phyloP scores from a whole-genome alignment of 2,113 vertebrate genomes.

The Orthonyx spaldingii region DNA sequence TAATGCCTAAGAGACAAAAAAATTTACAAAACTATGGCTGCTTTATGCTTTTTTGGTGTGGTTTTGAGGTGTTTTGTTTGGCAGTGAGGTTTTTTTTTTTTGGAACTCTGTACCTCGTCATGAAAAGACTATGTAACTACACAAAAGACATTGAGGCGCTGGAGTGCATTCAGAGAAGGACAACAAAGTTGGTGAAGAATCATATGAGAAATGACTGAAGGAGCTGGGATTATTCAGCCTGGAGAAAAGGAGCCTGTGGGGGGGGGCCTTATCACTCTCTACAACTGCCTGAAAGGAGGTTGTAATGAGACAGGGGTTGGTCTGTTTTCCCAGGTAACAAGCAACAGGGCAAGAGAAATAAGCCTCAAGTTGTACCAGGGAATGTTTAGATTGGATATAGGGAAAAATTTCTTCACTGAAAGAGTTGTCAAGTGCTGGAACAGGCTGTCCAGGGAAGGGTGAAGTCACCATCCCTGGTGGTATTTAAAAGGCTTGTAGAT shows the following conservation, averaged over 20 bases:
- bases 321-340: neutral
- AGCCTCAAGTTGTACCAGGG: neutral
- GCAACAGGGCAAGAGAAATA: neutral
- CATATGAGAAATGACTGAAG: neutral
- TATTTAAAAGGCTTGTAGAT: neutral
- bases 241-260: neutral
- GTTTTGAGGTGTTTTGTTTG: neutral
- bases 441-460: neutral
- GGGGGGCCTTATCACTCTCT: neutral
- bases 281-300: neutral
- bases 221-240: neutral
- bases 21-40: neutral
- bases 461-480: neutral
- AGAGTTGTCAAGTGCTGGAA: neutral
- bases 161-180: neutral
- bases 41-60: neutral
- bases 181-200: neutral
- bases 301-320: accelerated
- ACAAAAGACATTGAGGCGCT: neutral
- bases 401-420: neutral
- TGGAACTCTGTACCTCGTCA: neutral
- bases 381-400: neutral
- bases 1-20: neutral
- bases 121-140: neutral
- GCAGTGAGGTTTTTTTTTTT: neutral